phyloP scores from a whole-genome alignment of 2,888 invertebrate species.

The Helicoverpa assulta region DNA sequence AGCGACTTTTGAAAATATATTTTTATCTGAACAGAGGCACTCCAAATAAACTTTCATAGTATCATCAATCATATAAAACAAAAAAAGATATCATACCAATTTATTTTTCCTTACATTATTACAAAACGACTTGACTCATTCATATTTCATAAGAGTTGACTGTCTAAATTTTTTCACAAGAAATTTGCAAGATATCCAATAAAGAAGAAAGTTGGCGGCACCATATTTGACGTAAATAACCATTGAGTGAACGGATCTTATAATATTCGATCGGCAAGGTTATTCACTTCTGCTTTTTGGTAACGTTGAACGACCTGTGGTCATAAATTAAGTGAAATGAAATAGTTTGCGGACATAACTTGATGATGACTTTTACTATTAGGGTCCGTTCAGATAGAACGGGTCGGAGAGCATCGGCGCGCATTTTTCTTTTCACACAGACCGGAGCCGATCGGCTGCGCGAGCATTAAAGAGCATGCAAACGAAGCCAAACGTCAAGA shows the following conservation, averaged over 20 bases:
- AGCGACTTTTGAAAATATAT: too few relatives aligned
- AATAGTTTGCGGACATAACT: not conserved
- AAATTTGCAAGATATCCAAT: conserved; percentile 65
- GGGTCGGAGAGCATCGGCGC: too few relatives aligned
- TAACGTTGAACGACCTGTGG: conserved; percentile 64
- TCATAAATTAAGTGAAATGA: conserved; percentile 5
- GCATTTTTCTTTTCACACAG: too few relatives aligned
- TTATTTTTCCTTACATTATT: conserved; percentile 26
- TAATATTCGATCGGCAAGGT: conserved; percentile 74
- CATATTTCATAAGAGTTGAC: conserved; percentile 43
- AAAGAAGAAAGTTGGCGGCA: conserved; percentile 75
- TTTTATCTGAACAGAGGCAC: too few relatives aligned
- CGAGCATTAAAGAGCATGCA: too few relatives aligned
- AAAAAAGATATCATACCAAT: conserved; percentile 10
- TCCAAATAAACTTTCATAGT: too few relatives aligned
- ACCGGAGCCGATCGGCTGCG: too few relatives aligned
- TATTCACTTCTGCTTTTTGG: conserved; percentile 72
- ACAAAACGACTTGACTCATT: conserved; percentile 37
- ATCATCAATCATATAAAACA: not conserved
- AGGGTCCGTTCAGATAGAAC: too few relatives aligned
- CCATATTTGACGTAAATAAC: conserved; percentile 67
- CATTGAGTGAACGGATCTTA: conserved; percentile 59
- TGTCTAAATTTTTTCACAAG: conserved; percentile 40
- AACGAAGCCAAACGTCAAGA: too few relatives aligned
- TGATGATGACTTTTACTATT: not conserved